A percentile compares a stretch with the other conserved stretches of the same genome.
Evolutionary conservation across 2,888 invertebrate genomes (phyloP).

Genomic region (Oegoconia quadripuncta): DNA sequence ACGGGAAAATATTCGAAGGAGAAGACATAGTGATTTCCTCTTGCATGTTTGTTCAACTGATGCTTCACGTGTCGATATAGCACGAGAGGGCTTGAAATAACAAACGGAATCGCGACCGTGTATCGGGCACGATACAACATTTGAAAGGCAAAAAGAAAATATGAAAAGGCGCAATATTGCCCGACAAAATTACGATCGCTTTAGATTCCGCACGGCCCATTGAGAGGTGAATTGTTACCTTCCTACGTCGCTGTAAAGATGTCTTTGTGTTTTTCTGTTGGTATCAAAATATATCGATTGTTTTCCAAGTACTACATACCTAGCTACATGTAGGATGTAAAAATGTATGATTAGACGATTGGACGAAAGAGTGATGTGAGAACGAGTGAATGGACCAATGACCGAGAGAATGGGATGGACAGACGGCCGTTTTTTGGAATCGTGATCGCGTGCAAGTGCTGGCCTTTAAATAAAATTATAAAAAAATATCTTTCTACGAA

Average conservation of each 20-base stretch:
- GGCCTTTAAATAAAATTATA: too few species aligned
- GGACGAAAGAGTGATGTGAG: too few species aligned
- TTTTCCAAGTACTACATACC: too few species aligned
- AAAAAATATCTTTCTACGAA: too few species aligned
- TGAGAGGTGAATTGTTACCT: constrained; percentile 75
- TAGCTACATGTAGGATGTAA: too few species aligned
- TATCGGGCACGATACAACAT: constrained; percentile 68
- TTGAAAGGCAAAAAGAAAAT: constrained; percentile 70
- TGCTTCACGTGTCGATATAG: constrained; percentile 63
- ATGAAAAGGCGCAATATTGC: constrained; percentile 76
- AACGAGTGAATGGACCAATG: too few species aligned
- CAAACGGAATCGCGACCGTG: constrained; percentile 72
- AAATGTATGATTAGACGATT: too few species aligned
- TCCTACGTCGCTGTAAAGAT: constrained; percentile 70
- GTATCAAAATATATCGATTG: constrained; percentile 49
- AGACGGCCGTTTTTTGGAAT: too few species aligned
- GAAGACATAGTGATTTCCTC: too few species aligned
- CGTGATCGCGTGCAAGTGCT: too few species aligned
- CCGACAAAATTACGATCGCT: constrained; percentile 76
- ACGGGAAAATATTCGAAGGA: too few species aligned
- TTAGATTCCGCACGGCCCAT: constrained; percentile 72
- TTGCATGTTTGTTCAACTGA: constrained; percentile 56
- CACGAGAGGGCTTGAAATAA: constrained; percentile 67
- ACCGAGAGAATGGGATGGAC: too few species aligned
- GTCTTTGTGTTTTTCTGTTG: constrained; percentile 65